Evolutionary conservation across 2,797 vertebrate genomes (phyloP), one percentile per base, ranked within the genome.

Genomic region (Anas georgica): DNA sequence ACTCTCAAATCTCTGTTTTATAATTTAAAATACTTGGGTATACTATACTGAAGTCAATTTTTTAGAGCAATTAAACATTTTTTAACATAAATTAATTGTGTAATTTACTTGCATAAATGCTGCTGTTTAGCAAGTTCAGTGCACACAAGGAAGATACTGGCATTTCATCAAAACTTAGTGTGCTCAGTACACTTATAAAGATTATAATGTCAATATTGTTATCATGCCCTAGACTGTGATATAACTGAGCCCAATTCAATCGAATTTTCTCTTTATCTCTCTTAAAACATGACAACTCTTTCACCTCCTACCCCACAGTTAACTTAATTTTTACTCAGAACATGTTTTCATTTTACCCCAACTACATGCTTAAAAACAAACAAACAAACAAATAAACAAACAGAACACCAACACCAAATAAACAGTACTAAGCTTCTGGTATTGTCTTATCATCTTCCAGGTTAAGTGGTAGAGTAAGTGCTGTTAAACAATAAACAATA

Each of bases 21-120:
- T 89, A 93, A 97, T 93, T 95, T 88, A 92, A 93, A 96, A 87
- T 96, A 94, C 82, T 75, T 95, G 41, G 25, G 13, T 69, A 75
- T 76, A 39, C 37, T 88, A 2, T 39, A 87, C 17, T 39, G 31
- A 95, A 95, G 67, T 88, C 83, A 86, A 12, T 94, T 97, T 81
- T 93, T 22, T n/a, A 73, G 45, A 90, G 35, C 88, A 97, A 97
- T 97, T 97, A 97, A 96, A 94, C 15, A 54, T 90, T 90, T 41
- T 87, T 97, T 93, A 97, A 95, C 88, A 95, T 85, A 96, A 93
- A 95, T 94, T 97, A 97, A 95, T 76, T 88, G 45, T 58, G 54
- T 85, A 88, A 69, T 33, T 89, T 95, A 96, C 95, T 96, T 97
- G 83, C 89, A 95, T 96, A 97, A 96, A 95, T 93, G 87, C 66